Evolutionary conservation across 2,888 invertebrate species (phyloP).

Genomic region (Epirrhoe alternata): DNA sequence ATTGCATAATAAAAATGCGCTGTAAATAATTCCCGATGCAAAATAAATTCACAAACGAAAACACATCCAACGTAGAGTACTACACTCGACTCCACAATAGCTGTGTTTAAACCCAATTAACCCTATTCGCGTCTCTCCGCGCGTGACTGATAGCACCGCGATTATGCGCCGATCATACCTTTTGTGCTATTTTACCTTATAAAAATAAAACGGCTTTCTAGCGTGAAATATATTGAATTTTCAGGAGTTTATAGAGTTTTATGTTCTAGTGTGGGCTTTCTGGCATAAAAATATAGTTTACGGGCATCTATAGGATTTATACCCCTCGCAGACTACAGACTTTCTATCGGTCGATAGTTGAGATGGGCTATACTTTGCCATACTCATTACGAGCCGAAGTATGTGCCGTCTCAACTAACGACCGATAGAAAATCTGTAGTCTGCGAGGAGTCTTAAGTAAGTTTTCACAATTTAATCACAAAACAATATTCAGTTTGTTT

Average conservation of each 20-base stretch:
- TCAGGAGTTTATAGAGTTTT: background rate
- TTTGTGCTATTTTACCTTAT: conserved; percentile 12
- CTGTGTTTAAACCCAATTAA: conserved; percentile 36
- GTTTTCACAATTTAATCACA: no score
- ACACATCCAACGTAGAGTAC: background rate
- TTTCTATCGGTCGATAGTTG: no score
- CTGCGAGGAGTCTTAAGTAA: no score
- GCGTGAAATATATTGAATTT: background rate
- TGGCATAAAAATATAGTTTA: no score
- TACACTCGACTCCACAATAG: conserved; percentile 18
- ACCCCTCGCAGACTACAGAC: no score
- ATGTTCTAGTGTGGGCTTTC: no score
- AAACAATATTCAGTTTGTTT: no score
- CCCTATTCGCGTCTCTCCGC: conserved; percentile 34
- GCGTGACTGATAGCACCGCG: conserved; percentile 33
- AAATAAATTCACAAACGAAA: conserved; percentile 1
- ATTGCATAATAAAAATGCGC: background rate
- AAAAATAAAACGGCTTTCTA: background rate
- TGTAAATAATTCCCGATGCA: background rate
- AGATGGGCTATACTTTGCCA: no score
- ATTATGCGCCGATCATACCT: conserved; percentile 29
- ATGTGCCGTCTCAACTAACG: no score
- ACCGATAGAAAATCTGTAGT: no score
- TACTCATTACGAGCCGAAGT: no score
- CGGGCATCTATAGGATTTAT: no score